Percentiles rank a stretch among this genome's conserved stretches.
Conservation (phyloP, 2,113 vertebrate genomes). For the Stictonetta naevosa region DNA sequence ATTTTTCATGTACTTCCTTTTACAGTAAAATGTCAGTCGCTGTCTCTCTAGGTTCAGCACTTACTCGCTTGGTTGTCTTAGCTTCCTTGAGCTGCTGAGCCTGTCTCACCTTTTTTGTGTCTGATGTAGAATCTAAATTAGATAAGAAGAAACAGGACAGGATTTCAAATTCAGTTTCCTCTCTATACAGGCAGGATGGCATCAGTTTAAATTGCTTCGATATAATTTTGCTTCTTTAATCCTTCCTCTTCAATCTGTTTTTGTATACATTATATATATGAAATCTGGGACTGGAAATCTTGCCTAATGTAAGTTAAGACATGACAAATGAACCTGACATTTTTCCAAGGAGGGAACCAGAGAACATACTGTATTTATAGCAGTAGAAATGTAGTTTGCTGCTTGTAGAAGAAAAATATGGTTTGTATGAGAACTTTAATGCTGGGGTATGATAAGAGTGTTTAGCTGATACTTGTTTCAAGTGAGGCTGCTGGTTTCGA, state of each 20-base stretch:
- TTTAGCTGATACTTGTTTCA: background rate
- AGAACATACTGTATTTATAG: conserved; percentile 69
- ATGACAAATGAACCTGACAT: conserved; percentile 70
- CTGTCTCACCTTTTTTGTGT: conserved; percentile 41
- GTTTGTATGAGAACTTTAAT: background rate
- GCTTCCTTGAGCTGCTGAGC: conserved; percentile 16
- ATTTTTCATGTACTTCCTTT: background rate
- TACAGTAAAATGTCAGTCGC: background rate
- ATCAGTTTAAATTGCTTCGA: conserved; percentile 30
- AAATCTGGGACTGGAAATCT: conserved; percentile 58
- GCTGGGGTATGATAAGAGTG: background rate
- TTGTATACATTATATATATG: conserved; percentile 33
- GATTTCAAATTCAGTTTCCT: conserved; percentile 56
- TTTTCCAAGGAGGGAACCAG: conserved; percentile 58
- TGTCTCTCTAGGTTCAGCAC: conserved; percentile 3
- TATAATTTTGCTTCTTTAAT: conserved; percentile 60
- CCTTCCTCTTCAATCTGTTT: conserved; percentile 62
- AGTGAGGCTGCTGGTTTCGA: background rate
- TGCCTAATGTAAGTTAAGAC: conserved; percentile 66
- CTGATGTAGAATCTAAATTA: conserved; percentile 59
- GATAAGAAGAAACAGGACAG: conserved; percentile 45
- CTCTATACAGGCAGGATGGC: background rate
- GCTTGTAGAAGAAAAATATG: conserved; percentile 34
- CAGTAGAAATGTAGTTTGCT: conserved; percentile 46
- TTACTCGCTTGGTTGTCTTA: conserved; percentile 21